Conservation (phyloP, 2,797 vertebrate genomes). For the Gorsachius magnificus region DNA sequence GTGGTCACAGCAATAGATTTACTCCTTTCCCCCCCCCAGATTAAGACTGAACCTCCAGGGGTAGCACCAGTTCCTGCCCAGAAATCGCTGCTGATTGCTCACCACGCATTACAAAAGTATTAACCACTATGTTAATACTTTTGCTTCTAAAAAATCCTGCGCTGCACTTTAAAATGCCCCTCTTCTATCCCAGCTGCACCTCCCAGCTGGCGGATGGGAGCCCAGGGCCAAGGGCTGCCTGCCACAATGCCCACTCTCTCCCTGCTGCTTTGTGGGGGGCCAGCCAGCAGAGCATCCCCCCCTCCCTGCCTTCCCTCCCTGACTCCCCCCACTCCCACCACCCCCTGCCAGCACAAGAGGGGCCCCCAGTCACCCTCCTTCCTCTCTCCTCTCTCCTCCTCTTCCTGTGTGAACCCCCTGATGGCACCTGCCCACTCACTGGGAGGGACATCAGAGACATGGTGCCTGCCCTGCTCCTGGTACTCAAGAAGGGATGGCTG, state of each 20-base stretch:
- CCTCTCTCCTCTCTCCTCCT: background rate
- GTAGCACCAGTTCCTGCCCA: background rate
- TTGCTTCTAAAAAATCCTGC: background rate
- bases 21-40: background rate
- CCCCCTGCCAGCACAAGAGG: background rate
- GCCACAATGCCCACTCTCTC: background rate
- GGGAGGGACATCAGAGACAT: background rate
- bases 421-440: background rate
- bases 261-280: fast-evolving
- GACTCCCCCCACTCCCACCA: background rate
- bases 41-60: background rate
- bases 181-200: background rate
- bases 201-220: background rate
- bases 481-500: background rate
- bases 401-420: background rate
- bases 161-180: background rate
- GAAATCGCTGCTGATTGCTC: fast-evolving
- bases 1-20: background rate
- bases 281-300: background rate
- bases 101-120: background rate
- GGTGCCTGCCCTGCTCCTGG: background rate
- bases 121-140: background rate
- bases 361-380: background rate
- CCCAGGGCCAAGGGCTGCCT: background rate
- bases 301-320: background rate